Evolutionary conservation across 2,888 invertebrate species (phyloP).

Genomic region (Parelbella ahira): DNA sequence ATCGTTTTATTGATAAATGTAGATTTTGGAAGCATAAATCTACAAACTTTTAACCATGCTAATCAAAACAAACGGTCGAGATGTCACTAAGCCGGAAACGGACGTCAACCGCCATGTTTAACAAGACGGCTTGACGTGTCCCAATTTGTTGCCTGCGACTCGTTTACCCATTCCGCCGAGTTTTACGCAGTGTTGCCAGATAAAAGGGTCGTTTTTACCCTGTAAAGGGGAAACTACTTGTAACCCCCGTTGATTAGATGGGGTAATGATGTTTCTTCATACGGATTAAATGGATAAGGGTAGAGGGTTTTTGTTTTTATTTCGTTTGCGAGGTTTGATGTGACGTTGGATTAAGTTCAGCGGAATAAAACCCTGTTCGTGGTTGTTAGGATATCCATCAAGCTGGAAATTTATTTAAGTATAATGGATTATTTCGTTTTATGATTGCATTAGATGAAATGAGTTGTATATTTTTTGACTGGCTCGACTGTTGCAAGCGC

Average conservation of each 20-base stretch:
- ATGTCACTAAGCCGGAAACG: constrained; percentile 28
- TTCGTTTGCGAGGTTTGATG: constrained; percentile 23
- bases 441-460: too few relatives aligned
- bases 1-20: too few relatives aligned
- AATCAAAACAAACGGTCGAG: constrained; percentile 28
- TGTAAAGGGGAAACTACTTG: constrained; percentile 48
- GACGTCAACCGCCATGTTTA: constrained; percentile 32
- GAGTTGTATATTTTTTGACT: too few relatives aligned
- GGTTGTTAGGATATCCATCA: neutral
- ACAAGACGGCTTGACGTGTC: constrained; percentile 32
- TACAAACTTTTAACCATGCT: constrained; percentile 20
- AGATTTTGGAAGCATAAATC: constrained; percentile 14
- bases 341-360: constrained; percentile 11
- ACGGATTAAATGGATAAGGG: constrained; percentile 43
- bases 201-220: constrained; percentile 56
- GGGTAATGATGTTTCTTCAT: constrained; percentile 51
- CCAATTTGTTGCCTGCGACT: constrained; percentile 34
- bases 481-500: too few relatives aligned
- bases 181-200: constrained; percentile 58
- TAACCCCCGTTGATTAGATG: constrained; percentile 63
- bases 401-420: too few relatives aligned
- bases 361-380: constrained; percentile 7
- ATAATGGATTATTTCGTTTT: too few relatives aligned
- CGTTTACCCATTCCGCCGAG: constrained; percentile 43
- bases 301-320: constrained; percentile 33